Percentiles rank a stretch among this genome's conserved stretches.
Conservation (phyloP, 2,113 vertebrate species). For the Toxotes chatareus region DNA sequence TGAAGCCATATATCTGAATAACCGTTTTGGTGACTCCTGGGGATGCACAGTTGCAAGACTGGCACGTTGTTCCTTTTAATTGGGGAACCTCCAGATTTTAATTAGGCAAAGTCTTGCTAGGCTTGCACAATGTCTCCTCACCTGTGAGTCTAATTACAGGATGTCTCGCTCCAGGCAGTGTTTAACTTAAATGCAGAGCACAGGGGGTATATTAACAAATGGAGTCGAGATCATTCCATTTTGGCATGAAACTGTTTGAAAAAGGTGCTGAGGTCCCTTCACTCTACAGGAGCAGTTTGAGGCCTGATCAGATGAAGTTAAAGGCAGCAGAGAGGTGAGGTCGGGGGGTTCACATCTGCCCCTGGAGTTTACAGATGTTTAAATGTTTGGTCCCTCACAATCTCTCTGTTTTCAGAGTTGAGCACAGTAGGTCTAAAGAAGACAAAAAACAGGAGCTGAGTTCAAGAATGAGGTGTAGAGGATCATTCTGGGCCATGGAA, state of each 20-base stretch:
- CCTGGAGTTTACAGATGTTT: too few species aligned
- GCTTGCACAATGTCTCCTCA: constrained; percentile 45
- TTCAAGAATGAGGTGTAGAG: not conserved
- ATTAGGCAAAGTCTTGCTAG: constrained; percentile 53
- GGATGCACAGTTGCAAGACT: constrained; percentile 23
- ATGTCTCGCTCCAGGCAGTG: constrained; percentile 43
- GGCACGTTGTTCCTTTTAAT: constrained; percentile 50
- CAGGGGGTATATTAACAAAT: constrained; percentile 25
- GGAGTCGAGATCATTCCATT: constrained; percentile 1
- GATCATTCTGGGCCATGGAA: too few species aligned
- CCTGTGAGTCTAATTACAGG: constrained; percentile 54
- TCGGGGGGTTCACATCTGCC: too few species aligned
- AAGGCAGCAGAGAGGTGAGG: not conserved
- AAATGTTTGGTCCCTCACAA: too few species aligned
- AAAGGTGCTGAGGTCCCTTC: not conserved
- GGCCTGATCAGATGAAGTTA: not conserved
- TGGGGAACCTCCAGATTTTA: constrained; percentile 49
- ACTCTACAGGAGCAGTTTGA: not conserved
- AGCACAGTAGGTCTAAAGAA: not conserved
- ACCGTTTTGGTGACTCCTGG: constrained; percentile 8
- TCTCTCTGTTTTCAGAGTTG: not conserved
- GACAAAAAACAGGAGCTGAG: too few species aligned
- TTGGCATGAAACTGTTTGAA: not conserved
- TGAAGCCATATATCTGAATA: constrained; percentile 48
- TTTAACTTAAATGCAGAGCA: constrained; percentile 54